phyloP scores from a whole-genome alignment of 92 coral and sea anemone genomes.

The Epizoanthus rinbou region DNA sequence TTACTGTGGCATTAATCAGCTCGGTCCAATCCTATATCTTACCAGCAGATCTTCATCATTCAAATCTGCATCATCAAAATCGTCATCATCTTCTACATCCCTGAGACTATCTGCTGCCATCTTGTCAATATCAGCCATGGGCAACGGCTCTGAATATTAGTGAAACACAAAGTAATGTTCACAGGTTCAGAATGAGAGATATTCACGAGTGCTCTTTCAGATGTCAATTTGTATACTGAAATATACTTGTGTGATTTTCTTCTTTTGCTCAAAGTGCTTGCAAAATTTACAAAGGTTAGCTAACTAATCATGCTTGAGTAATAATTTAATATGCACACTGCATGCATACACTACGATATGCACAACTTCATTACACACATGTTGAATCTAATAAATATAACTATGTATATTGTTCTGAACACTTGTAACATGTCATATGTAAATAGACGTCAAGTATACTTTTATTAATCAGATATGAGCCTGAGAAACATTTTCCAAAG shows the following conservation, averaged over 20 bases:
- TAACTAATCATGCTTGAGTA: too few species aligned
- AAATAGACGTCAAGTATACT: too few species aligned
- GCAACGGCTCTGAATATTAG: conserved; percentile 50
- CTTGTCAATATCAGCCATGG: conserved; percentile 57
- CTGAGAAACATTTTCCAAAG: too few species aligned
- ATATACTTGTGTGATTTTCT: background rate
- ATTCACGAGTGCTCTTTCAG: background rate
- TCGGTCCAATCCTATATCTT: background rate
- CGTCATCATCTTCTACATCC: conserved; percentile 76
- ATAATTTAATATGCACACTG: too few species aligned
- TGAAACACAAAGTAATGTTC: too few species aligned
- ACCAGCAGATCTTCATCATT: conserved; percentile 86
- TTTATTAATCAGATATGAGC: too few species aligned
- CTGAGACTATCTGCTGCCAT: conserved; percentile 66
- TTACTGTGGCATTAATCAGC: too few species aligned
- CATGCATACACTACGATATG: too few species aligned
- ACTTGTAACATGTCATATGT: too few species aligned
- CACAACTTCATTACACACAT: too few species aligned
- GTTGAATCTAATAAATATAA: too few species aligned
- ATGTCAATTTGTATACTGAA: background rate
- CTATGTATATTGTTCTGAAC: too few species aligned
- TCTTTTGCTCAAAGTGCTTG: background rate
- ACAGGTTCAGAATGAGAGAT: background rate
- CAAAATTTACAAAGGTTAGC: background rate
- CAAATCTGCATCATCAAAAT: conserved; percentile 76